A percentile compares a stretch with the other conserved stretches of the same genome.
phyloP scores from a whole-genome alignment of 2,888 invertebrate genomes.

The Axea sp. region DNA sequence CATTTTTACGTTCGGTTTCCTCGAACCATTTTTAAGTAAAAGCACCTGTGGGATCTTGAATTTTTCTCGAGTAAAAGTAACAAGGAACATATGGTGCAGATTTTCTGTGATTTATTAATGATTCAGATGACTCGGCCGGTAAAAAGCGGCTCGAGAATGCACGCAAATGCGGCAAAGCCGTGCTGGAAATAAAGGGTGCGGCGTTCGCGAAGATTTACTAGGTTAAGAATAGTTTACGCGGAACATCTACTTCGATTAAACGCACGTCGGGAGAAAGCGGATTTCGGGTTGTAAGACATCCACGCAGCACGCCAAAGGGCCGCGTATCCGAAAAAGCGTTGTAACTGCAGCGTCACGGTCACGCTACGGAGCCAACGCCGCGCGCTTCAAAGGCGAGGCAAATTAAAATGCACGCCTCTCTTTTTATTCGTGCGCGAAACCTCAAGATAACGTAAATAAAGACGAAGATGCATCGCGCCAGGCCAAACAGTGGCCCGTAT shows the following conservation, averaged over 20 bases:
- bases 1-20: too few species aligned
- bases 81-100: too few species aligned
- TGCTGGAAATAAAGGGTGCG: slow-evolving; percentile 49
- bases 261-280: slow-evolving; percentile 45
- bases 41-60: too few species aligned
- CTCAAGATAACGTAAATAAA: slow-evolving; percentile 60
- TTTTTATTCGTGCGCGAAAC: slow-evolving; percentile 36
- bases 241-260: slow-evolving; percentile 64
- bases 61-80: too few species aligned
- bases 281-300: slow-evolving; percentile 53
- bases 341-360: slow-evolving; percentile 60
- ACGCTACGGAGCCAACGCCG: slow-evolving; percentile 55
- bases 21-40: too few species aligned
- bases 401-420: slow-evolving; percentile 58
- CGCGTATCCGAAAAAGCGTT: slow-evolving; percentile 60
- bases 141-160: slow-evolving; percentile 41
- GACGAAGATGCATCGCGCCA: slow-evolving; percentile 54
- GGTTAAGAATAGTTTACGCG: slow-evolving; percentile 63
- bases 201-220: slow-evolving; percentile 55
- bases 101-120: too few species aligned
- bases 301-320: slow-evolving; percentile 56
- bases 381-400: slow-evolving; percentile 56
- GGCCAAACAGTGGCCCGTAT: slow-evolving; percentile 37
- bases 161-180: slow-evolving; percentile 51
- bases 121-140: slow-evolving; percentile 17